Conservation (phyloP, 2,888 invertebrate genomes). For the Phalangium opilio region DNA sequence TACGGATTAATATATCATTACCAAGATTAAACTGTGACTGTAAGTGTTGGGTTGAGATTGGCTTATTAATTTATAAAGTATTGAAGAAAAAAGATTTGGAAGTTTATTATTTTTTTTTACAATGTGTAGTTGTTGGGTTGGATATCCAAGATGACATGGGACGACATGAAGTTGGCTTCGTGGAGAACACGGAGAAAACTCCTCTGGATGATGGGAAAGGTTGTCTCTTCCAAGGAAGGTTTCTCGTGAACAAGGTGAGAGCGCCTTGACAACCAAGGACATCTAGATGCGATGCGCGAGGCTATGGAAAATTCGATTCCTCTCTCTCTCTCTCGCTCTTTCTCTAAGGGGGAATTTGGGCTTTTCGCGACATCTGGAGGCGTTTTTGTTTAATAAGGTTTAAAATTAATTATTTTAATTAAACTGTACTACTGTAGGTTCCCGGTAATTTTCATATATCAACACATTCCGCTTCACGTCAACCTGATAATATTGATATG, state of each 20-base stretch:
- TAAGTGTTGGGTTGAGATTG: conserved; percentile 26
- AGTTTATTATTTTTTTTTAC: conserved; percentile 1
- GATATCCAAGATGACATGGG: conserved; percentile 45
- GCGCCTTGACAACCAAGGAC: background rate
- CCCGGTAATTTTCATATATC: conserved; percentile 44
- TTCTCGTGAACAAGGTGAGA: conserved; percentile 33
- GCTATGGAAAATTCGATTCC: no score
- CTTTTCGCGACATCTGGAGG: no score
- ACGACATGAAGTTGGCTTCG: conserved; percentile 42
- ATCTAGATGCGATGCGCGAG: no score
- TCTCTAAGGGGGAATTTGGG: no score
- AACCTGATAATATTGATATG: conserved; percentile 40
- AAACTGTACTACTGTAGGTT: conserved; percentile 26
- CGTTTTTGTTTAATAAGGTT: no score
- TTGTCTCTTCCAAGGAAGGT: conserved; percentile 35
- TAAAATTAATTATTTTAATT: background rate
- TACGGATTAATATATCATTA: conserved; percentile 38
- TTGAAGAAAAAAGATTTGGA: no score
- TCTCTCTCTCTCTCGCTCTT: no score
- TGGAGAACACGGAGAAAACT: conserved; percentile 38
- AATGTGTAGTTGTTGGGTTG: conserved; percentile 36
- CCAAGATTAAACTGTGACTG: conserved; percentile 38
- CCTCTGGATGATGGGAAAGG: conserved; percentile 32
- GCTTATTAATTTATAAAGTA: no score
- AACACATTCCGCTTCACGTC: conserved; percentile 38